Conservation (phyloP, 2,888 invertebrate genomes). For the Microchrysa polita region DNA sequence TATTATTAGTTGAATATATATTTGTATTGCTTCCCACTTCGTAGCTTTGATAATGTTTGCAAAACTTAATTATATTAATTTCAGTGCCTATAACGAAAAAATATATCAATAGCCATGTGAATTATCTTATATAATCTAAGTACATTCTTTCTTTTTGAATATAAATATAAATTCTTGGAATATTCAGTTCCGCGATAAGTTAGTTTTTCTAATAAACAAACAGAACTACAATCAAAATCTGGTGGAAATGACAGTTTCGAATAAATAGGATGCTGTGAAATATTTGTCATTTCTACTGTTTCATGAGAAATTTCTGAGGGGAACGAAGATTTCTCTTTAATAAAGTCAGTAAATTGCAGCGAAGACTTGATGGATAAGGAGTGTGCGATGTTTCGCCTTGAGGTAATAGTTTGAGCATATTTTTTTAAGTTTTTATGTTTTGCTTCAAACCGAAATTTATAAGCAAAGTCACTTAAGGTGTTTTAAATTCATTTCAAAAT, state of each 20-base stretch:
- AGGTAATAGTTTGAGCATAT: conserved; percentile 17
- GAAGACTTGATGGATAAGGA: neutral
- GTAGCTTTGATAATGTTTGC: conserved; percentile 3
- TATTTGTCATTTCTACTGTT: neutral
- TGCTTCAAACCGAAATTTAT: neutral
- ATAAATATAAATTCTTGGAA: neutral
- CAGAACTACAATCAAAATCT: neutral
- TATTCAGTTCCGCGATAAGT: neutral
- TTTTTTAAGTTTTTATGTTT: conserved; percentile 10
- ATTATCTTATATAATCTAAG: neutral
- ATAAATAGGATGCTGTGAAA: neutral
- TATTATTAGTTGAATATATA: neutral
- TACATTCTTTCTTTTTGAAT: neutral
- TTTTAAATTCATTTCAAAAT: no score
- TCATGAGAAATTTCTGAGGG: neutral
- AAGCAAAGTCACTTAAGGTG: no score
- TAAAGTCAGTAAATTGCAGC: conserved; percentile 21
- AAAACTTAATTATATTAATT: conserved; percentile 3
- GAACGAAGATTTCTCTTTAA: neutral
- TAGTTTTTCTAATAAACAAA: neutral
- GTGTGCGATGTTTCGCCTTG: conserved; percentile 4
- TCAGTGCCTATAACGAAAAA: neutral
- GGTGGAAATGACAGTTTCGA: neutral
- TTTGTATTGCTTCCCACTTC: neutral
- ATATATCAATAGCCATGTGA: neutral